Base-by-base conservation (phyloP, 2,888 invertebrate genomes). In the Polyommatus iphigenia region DNA sequence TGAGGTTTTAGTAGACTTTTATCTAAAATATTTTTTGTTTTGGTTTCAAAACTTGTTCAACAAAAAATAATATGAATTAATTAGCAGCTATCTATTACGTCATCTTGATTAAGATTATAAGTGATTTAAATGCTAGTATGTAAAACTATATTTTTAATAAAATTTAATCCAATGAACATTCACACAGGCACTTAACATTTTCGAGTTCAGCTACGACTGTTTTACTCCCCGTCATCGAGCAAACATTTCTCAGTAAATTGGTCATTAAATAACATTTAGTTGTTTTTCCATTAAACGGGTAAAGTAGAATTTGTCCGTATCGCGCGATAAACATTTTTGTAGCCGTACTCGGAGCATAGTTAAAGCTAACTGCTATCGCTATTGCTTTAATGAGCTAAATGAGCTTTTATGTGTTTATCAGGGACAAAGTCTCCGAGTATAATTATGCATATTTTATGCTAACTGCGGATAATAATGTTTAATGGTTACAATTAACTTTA, bases 321-420 rank as follows among this genome's bases (percentile, higher is more conserved):
- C 67, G 29, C 67, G 67, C 29, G 67, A 67, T 67, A 29, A 67
- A 20, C 62, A 67, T 15, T 67, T 67, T 67, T 67, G 67, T 67
- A 18, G 67, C 67, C 67, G 29, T 67, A 67, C 32, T 32, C 15
- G 15, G 15, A 67, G 20, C 32, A 20, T 13, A 29, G 67, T 67
- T 67, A 67, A 67, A 67, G 67, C 67, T 67, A 67, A 67, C 67
- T 67, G 67, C 67, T 67, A 67, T 67, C 67, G 67, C 62, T 67
- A 67, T 67, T 67, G 67, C 67, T 67, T 32, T 67, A 67, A 67
- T 32, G 67, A 67, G 67, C 24, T 32, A 29, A 67, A 67, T 67
- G 67, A 67, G 67, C 67, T 67, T 67, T 67, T 67, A 67, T 67
- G 32, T 67, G 67, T 67, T 67, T 67, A 67, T 67, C 67, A 67